A percentile compares a stretch with the other conserved stretches of the same genome.
Conservation (phyloP, 2,113 vertebrate genomes). For the Callorhinus ursinus region DNA sequence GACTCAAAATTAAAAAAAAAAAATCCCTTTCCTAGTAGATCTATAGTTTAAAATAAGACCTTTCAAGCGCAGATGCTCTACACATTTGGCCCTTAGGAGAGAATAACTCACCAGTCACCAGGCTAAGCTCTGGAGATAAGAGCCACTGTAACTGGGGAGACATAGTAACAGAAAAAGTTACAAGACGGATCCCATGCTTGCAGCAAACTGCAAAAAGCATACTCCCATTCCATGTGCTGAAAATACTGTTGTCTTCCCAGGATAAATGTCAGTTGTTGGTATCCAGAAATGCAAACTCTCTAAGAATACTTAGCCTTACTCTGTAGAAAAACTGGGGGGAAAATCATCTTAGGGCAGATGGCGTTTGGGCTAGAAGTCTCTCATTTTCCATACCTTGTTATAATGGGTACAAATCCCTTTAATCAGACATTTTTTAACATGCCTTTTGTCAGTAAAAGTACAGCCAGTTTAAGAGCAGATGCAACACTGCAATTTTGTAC, state of each 20-base stretch:
- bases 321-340: background rate
- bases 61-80: background rate
- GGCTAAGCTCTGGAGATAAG: background rate
- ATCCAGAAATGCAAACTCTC: background rate
- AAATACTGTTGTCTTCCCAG: background rate
- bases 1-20: background rate
- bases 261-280: background rate
- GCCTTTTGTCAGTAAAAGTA: background rate
- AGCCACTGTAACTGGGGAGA: background rate
- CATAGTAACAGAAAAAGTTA: background rate
- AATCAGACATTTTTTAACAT: background rate
- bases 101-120: too few species aligned
- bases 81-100: background rate
- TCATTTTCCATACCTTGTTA: background rate
- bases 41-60: background rate
- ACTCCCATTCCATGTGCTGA: background rate
- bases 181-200: background rate
- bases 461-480: background rate
- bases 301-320: background rate
- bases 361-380: background rate
- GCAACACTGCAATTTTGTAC: background rate
- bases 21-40: background rate
- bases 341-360: background rate
- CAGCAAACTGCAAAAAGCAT: background rate
- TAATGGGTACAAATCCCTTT: too few species aligned